phyloP scores from a whole-genome alignment of 2,113 vertebrate species.

The Trematomus loennbergii region DNA sequence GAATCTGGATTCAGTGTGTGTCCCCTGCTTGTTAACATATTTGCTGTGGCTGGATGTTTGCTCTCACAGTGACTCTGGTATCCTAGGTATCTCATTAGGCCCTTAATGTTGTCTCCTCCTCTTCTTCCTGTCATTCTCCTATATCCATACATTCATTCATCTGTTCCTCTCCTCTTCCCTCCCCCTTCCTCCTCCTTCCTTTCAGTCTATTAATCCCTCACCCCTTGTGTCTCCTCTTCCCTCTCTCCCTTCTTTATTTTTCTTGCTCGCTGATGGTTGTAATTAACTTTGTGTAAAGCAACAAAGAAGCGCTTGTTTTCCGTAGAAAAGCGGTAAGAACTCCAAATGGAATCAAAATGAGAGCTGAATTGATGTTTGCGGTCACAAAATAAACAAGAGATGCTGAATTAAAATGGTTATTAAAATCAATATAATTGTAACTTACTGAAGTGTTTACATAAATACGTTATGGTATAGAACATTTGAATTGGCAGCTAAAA shows the following conservation, averaged over 20 bases:
- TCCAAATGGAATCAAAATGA: neutral
- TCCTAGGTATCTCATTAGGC: conserved; percentile 87
- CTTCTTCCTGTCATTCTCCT: conserved; percentile 41
- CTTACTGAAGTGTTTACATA: no score
- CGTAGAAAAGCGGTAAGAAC: conserved; percentile 18
- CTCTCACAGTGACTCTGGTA: conserved; percentile 87
- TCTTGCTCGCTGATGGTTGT: conserved; percentile 60
- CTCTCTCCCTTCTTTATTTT: conserved; percentile 75
- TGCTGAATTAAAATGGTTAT: conserved; percentile 15
- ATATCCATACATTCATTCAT: conserved; percentile 45
- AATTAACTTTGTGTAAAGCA: conserved; percentile 66
- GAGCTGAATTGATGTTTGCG: conserved; percentile 34
- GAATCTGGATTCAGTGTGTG: conserved; percentile 80
- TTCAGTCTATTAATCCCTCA: conserved; percentile 62
- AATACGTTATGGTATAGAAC: neutral
- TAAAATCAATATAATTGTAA: conserved; percentile 4
- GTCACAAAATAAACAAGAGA: conserved; percentile 38
- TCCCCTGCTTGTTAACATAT: conserved; percentile 84
- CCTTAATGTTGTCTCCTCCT: conserved; percentile 75
- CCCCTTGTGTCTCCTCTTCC: conserved; percentile 42
- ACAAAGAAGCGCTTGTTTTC: conserved; percentile 65
- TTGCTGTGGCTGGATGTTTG: conserved; percentile 83
- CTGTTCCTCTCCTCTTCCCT: conserved; percentile 19
- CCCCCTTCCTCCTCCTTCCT: conserved; percentile 13
- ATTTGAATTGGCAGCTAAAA: neutral